Conservation (phyloP, 2,888 invertebrate species). For the Celastrina argiolus region DNA sequence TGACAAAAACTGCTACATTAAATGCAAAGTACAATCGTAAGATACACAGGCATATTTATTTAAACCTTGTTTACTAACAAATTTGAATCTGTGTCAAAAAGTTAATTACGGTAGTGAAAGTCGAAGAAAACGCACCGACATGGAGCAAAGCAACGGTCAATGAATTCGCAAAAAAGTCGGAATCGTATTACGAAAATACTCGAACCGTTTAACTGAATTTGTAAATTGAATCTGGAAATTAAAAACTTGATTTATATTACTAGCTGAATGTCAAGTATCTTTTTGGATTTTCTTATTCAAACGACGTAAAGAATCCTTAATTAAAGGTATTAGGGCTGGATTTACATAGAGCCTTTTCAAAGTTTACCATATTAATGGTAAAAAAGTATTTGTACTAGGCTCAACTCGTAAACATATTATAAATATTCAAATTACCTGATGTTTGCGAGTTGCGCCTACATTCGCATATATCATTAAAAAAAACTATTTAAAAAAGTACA, state of each 20-base stretch:
- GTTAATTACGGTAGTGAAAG: slow-evolving; percentile 44
- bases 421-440: no score
- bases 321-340: no score
- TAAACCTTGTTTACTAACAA: not conserved
- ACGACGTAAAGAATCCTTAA: not conserved
- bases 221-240: not conserved
- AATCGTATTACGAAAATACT: slow-evolving; percentile 41
- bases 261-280: not conserved
- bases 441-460: no score
- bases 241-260: slow-evolving; percentile 3
- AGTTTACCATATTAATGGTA: no score
- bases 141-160: slow-evolving; percentile 48
- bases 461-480: no score
- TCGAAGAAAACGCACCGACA: slow-evolving; percentile 41
- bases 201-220: not conserved
- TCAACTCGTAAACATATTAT: no score
- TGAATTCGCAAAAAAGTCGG: slow-evolving; percentile 55
- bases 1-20: no score
- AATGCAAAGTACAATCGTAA: no score
- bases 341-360: no score
- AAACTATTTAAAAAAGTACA: no score
- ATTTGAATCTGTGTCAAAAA: slow-evolving; percentile 22
- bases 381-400: no score
- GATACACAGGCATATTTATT: no score
- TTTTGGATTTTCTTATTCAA: not conserved